Evolutionary conservation across 2,797 vertebrate genomes (phyloP).

Genomic region (Molothrus ater): DNA sequence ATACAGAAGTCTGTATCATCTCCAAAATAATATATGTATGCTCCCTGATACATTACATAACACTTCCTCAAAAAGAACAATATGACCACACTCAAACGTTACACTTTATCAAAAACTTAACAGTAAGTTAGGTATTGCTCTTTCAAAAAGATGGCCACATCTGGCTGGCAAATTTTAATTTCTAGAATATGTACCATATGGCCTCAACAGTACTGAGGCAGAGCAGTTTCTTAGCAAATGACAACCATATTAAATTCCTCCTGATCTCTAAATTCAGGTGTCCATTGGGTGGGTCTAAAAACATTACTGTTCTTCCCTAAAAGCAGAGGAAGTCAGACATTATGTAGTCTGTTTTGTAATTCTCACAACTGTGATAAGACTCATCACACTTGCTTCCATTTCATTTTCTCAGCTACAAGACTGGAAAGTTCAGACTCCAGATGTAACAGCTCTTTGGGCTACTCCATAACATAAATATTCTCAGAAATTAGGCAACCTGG

Average conservation of each 20-base stretch:
- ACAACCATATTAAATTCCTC: not conserved
- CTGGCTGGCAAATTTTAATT: not conserved
- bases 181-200: not conserved
- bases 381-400: not conserved
- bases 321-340: not conserved
- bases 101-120: not conserved
- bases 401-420: not conserved
- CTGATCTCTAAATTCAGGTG: not conserved
- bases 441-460: not conserved
- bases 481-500: not conserved
- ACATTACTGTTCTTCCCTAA: not conserved
- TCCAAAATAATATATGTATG: not conserved
- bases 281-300: not conserved
- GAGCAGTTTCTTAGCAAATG: not conserved
- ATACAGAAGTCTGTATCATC: not conserved
- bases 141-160: not conserved
- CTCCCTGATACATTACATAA: not conserved
- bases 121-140: not conserved
- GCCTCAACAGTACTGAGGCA: not conserved
- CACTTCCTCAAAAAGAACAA: not conserved
- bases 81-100: not conserved
- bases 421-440: not conserved
- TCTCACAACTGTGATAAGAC: not conserved
- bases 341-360: not conserved
- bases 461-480: not conserved